Evolutionary conservation across 1,140 invertebrate genomes (phyloP).

Genomic region (Tribolium madens): DNA sequence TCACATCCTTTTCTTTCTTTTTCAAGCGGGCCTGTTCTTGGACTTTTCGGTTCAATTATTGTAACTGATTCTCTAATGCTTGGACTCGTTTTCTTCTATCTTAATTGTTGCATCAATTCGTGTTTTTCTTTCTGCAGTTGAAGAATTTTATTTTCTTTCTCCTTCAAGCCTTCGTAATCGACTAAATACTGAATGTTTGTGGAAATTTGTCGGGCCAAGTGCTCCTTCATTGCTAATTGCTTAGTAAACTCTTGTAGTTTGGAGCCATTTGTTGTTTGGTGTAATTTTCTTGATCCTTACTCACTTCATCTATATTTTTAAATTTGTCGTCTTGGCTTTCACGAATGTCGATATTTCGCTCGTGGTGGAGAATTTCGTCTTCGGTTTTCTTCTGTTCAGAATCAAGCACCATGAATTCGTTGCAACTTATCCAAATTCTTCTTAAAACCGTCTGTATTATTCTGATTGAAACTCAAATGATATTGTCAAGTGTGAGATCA

Average conservation of each 20-base stretch:
- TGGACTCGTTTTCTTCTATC: constrained; percentile 80
- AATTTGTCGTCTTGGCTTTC: not conserved
- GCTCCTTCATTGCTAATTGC: constrained; percentile 81
- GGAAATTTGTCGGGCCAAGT: constrained; percentile 76
- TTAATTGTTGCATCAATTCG: constrained; percentile 75
- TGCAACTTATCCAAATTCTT: constrained; percentile 66
- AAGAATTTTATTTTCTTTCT: constrained; percentile 79
- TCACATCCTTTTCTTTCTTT: constrained; percentile 86
- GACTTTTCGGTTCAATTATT: constrained; percentile 79
- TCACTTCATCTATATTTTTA: not conserved
- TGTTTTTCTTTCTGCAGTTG: constrained; percentile 81
- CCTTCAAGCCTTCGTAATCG: constrained; percentile 70
- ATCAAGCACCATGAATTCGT: constrained; percentile 71
- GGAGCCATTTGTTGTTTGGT: constrained; percentile 71
- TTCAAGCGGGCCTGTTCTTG: constrained; percentile 81
- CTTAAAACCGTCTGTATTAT: constrained; percentile 56
- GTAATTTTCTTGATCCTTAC: constrained; percentile 69
- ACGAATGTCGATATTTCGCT: constrained; percentile 50
- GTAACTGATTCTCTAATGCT: constrained; percentile 81
- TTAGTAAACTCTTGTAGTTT: constrained; percentile 80
- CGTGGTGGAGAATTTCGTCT: constrained; percentile 64
- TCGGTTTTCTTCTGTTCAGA: constrained; percentile 64
- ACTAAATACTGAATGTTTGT: constrained; percentile 75
- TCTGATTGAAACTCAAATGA: constrained; percentile 56
- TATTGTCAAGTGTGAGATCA: constrained; percentile 69